Evolutionary conservation across 2,888 invertebrate species (phyloP), one percentile per base, ranked within the genome.

Genomic region (Paralinhomoeus sp.): DNA sequence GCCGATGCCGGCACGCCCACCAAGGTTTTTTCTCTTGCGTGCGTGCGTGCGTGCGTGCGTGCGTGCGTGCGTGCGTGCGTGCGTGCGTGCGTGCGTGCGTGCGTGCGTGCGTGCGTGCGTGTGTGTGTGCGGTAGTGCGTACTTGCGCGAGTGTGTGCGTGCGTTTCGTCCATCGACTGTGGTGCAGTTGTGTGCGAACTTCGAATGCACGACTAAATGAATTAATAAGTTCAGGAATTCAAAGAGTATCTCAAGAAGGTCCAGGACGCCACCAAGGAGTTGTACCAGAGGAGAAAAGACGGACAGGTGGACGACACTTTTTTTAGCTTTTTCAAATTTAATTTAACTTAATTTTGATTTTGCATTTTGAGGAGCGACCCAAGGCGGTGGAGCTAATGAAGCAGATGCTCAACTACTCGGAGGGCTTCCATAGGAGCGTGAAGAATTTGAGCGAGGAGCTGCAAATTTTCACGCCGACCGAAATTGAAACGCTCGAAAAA

Each of bases 381-480:
- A 84, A 84, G 55, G 85, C 80, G 0, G 54, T 89, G 1, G 76
- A 75, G 24, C 78, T 80, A 15, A 69, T 93, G 40, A 71, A 74
- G 38, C 73, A 74, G 23, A 76, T 84, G 71, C 63, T 93, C 18
- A 84, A 85, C 52, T 77, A 75, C 47, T 82, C 85, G 0, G 69
- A 69, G 43, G 72, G 73, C 51, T 89, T 93, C 67, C 67, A 84
- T 15, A 71, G 68, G 44, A 75, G 74, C 51, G 78, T 85, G 23
- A 75, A 75, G 55, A 87, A 83, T 61, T 51, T 65, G 45, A 62
- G 64, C 2, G 57, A 56, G 2, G 46, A 57, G 23, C 60, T 79
- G 76, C 33, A 75, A 72, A 57, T 87, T 35, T 91, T 85, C 61
- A 89, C 85, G 0, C 75, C 76, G 41, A 75, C 82, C 1, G 91